Base-by-base conservation (phyloP, 2,888 invertebrate genomes). In the Quadroppia sp. region DNA sequence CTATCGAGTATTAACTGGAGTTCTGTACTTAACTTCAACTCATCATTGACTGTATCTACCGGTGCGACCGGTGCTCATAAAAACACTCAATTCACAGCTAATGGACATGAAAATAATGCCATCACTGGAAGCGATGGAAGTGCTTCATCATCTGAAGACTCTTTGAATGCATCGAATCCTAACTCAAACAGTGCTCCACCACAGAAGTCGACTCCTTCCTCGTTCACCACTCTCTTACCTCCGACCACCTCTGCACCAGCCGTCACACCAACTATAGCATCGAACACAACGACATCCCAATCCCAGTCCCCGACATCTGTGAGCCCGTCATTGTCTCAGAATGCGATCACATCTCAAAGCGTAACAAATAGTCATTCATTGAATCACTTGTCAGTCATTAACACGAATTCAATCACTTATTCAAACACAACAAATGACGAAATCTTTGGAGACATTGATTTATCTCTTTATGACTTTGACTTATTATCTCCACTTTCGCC, bases 1-100 rank as follows among this genome's bases (percentile, higher is more conserved):
- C 88, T 88, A 81, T 87, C 90, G 79, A 88, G 90, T 80, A 92
- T 93, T 83, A 92, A 92, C 84, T 93, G 93, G 93, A 91, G 92
- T 82, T 92, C 92, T 71, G 92, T 93, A 80, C 86, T 93, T 78
- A 91, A 90, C 81, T 86, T 93, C 70, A 90, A 92, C 83, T 90
- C 78, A 67, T 77, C 78, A 71, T 76, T 76, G 59, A 77, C 76
- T 73, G 17, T n/a, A n/a, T 42, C 36, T 11, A 36, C 56, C 28
- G 50, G 72, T 40, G 74, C 75, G 59, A 76, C 59, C 61, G 69
- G 71, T 56, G n/a, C 69, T 28, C 42, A 17, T 36, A 50, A 69
- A 25, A n/a, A 71, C 11, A 56, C 45, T 40, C 40, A 45, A 40
- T 71, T 71, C 17, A 40, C 20, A 42, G 71, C 56, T 59, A 70